phyloP scores from a whole-genome alignment of 2,797 vertebrate species.

The Alcedo quadribrachys region DNA sequence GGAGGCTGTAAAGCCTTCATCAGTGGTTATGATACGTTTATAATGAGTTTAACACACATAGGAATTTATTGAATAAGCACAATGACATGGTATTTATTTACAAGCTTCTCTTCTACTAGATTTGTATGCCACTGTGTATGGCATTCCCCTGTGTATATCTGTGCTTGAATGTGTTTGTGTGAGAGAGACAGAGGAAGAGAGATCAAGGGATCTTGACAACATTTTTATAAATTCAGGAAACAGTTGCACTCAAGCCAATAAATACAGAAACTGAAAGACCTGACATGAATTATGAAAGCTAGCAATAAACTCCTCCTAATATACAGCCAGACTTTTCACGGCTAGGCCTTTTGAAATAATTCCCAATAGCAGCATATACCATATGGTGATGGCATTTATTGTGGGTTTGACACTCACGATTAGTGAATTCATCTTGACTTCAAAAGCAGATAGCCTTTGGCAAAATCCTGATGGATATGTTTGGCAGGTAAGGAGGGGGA shows the following conservation, averaged over 20 bases:
- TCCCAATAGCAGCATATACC: slow-evolving; percentile 51
- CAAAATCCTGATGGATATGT: slow-evolving; percentile 31
- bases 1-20: slow-evolving; percentile 34
- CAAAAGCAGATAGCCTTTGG: slow-evolving; percentile 36
- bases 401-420: slow-evolving; percentile 37
- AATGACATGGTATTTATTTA: slow-evolving; percentile 31
- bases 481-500: slow-evolving; percentile 23
- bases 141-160: neutral
- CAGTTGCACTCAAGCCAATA: slow-evolving; percentile 23
- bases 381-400: slow-evolving; percentile 40
- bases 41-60: neutral
- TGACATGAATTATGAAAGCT: slow-evolving; percentile 50
- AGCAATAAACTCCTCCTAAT: neutral
- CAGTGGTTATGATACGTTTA: slow-evolving; percentile 3
- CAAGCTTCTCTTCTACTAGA: neutral
- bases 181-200: neutral
- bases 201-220: slow-evolving; percentile 44
- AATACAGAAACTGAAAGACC: slow-evolving; percentile 32
- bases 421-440: slow-evolving; percentile 44
- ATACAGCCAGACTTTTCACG: neutral
- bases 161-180: neutral
- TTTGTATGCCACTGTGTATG: neutral
- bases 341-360: slow-evolving; percentile 19
- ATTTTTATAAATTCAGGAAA: slow-evolving; percentile 61
- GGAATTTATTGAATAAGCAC: slow-evolving; percentile 35